phyloP scores from a whole-genome alignment of 2,113 vertebrate genomes.

The Naja naja region DNA sequence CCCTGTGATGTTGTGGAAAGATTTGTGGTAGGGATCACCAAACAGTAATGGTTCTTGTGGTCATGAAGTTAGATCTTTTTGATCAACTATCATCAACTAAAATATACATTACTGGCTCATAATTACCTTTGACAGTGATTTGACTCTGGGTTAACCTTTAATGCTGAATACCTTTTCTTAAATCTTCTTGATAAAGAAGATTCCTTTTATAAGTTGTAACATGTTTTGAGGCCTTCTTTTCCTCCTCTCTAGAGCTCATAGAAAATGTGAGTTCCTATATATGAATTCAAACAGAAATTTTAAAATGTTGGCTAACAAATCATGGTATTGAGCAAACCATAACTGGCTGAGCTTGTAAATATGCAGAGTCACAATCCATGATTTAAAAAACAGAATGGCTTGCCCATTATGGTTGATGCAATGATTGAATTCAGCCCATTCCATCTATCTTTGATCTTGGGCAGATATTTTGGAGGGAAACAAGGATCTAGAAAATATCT shows the following conservation, averaged over 20 bases:
- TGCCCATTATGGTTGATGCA: not conserved
- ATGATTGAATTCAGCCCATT: not conserved
- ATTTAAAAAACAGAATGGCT: not conserved
- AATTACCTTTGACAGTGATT: not conserved
- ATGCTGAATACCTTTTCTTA: not conserved
- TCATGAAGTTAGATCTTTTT: constrained; percentile 1
- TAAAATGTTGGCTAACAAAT: not conserved
- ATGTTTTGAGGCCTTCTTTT: not conserved
- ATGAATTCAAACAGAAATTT: not conserved
- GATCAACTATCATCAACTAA: not conserved
- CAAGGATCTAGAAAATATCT: not conserved
- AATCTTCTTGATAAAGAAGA: not conserved
- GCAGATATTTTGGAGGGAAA: not conserved
- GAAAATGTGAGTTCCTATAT: not conserved
- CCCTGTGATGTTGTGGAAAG: not conserved
- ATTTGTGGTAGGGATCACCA: not conserved
- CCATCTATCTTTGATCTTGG: not conserved
- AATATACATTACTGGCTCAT: not conserved
- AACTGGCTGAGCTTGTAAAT: not conserved
- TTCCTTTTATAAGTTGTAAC: not conserved
- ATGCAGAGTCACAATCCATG: not conserved
- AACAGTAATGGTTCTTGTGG: not conserved
- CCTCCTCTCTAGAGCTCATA: not conserved
- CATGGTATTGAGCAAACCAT: not conserved
- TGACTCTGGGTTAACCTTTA: not conserved